These are phyloP conservation scores for Oophaga sylvatica DNA, from an alignment of 2,797 vertebrate species.

Conservation along the genomic window DNA sequence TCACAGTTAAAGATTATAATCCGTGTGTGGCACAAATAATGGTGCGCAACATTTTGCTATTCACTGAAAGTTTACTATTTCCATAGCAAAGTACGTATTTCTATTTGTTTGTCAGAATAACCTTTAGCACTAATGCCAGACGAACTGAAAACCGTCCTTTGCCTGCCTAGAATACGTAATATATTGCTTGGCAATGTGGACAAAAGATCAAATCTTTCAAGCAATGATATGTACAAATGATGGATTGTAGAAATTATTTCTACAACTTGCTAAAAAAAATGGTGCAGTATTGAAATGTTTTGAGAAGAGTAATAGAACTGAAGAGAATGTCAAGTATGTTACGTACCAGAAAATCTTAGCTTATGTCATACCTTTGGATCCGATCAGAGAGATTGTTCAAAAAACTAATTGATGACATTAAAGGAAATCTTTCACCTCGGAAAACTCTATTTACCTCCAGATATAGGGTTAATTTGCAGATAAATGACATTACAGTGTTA, in stretches of 20 bases:
- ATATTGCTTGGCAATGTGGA: slow-evolving; percentile 1
- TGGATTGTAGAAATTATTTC: slow-evolving; percentile 15
- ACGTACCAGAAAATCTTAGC: background rate
- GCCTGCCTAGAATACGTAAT: background rate
- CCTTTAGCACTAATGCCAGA: slow-evolving; percentile 21
- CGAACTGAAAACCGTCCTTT: background rate
- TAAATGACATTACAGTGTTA: too few relatives aligned
- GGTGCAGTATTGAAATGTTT: background rate
- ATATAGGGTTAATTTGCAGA: too few relatives aligned
- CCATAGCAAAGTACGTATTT: background rate
- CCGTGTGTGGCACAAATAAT: background rate
- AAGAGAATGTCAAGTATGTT: slow-evolving; percentile 1
- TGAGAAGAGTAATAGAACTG: background rate
- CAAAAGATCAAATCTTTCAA: slow-evolving; percentile 19
- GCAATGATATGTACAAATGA: slow-evolving; percentile 6
- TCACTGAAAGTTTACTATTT: background rate
- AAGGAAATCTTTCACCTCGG: background rate
- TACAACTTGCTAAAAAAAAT: background rate
- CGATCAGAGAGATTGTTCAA: background rate
- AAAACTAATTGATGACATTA: background rate
- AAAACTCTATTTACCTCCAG: too few relatives aligned
- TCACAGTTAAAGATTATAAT: background rate
- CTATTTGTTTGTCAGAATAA: slow-evolving; percentile 16
- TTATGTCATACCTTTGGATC: background rate
- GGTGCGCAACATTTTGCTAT: background rate